Percentiles rank a stretch among this genome's conserved stretches.
Conservation (phyloP, 2,888 invertebrate species). For the Mythimna pallens region DNA sequence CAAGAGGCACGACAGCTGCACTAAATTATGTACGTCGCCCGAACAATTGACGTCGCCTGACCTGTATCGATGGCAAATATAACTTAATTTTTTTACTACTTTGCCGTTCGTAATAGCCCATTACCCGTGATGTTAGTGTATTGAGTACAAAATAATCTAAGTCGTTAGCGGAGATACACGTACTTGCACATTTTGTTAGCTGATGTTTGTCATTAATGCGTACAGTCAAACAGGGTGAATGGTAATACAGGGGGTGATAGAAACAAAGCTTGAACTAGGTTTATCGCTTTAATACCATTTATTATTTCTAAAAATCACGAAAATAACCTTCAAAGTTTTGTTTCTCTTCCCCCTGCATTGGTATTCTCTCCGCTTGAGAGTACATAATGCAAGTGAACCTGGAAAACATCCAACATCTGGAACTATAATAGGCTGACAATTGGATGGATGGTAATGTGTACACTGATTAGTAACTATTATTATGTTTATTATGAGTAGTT, state of each 20-base stretch:
- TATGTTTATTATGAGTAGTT: not conserved
- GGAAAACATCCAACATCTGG: conserved; percentile 10
- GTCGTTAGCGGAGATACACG: conserved; percentile 2
- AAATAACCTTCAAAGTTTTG: too few relatives aligned
- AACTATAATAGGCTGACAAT: not conserved
- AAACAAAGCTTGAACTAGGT: too few relatives aligned
- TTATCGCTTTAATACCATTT: too few relatives aligned
- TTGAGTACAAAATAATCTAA: conserved; percentile 5
- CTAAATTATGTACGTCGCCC: conserved; percentile 26
- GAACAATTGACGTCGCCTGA: conserved; percentile 33
- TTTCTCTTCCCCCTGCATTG: too few relatives aligned
- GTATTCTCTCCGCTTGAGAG: too few relatives aligned
- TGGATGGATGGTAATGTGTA: not conserved
- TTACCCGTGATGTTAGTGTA: conserved; percentile 16
- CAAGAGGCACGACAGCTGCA: conserved; percentile 10
- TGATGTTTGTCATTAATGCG: not conserved
- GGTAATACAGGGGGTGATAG: too few relatives aligned
- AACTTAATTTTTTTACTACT: conserved; percentile 20
- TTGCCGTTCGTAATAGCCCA: conserved; percentile 11
- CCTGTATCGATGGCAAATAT: conserved; percentile 31
- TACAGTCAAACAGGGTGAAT: too few relatives aligned
- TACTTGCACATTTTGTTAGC: conserved; percentile 2
- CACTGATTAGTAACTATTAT: not conserved
- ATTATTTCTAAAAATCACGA: too few relatives aligned
- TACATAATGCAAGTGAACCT: conserved; percentile 6